Evolutionary conservation across 2,888 invertebrate genomes (phyloP).

Genomic region (Eristalis arbustorum): DNA sequence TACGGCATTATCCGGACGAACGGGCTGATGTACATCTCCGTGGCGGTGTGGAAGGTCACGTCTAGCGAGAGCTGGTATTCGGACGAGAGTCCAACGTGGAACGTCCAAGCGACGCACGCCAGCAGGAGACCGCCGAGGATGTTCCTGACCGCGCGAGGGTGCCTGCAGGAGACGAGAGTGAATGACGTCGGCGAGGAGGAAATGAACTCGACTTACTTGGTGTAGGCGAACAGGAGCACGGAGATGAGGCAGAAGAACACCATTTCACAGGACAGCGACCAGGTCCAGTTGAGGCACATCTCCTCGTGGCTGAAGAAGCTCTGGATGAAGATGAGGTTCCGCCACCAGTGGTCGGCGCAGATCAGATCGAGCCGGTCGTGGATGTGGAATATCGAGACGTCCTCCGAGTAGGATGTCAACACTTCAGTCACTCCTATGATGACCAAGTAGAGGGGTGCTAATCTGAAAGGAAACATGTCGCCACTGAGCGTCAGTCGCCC

Average conservation of each 20-base stretch:
- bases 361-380: constrained; percentile 79
- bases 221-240: constrained; percentile 76
- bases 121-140: constrained; percentile 72
- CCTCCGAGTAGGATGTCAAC: constrained; percentile 77
- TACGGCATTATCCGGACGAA: constrained; percentile 82
- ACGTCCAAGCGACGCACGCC: constrained; percentile 76
- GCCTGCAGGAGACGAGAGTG: constrained; percentile 70
- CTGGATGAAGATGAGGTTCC: constrained; percentile 79
- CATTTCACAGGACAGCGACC: constrained; percentile 81
- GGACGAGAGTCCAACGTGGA: constrained; percentile 74
- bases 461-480: constrained; percentile 66
- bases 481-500: too few relatives aligned
- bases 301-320: constrained; percentile 78
- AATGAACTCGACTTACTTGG: constrained; percentile 78
- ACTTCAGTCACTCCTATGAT: constrained; percentile 77
- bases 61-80: constrained; percentile 79
- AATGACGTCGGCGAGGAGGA: background rate
- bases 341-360: constrained; percentile 79
- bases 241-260: constrained; percentile 79
- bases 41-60: constrained; percentile 78
- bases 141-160: constrained; percentile 74
- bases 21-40: constrained; percentile 81
- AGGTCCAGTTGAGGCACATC: constrained; percentile 80
- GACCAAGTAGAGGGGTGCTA: constrained; percentile 78
- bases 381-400: constrained; percentile 79